Evolutionary conservation across 2,888 invertebrate genomes (phyloP).

Genomic region (Physocephala rufipes): DNA sequence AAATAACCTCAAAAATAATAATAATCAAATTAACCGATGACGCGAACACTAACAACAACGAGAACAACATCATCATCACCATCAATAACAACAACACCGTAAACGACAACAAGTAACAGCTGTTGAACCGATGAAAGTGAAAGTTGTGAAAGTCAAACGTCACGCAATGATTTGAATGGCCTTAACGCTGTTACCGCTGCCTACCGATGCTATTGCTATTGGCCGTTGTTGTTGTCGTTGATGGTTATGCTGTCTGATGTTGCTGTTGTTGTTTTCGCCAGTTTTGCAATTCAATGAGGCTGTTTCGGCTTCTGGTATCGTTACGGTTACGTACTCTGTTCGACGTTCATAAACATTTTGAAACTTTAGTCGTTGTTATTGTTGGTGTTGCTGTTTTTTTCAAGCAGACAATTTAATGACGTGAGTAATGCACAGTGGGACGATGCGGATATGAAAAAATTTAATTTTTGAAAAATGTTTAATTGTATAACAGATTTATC

Average conservation of each 20-base stretch:
- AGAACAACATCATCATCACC: slow-evolving; percentile 45
- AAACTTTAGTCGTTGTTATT: neutral
- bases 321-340: too few species aligned
- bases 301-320: neutral
- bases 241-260: neutral
- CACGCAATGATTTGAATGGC: slow-evolving; percentile 23
- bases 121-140: slow-evolving; percentile 23
- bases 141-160: slow-evolving; percentile 35
- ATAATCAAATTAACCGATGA: too few species aligned
- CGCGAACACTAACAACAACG: slow-evolving; percentile 48
- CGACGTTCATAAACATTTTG: neutral
- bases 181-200: neutral
- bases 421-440: too few species aligned
- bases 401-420: too few species aligned
- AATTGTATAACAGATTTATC: too few species aligned
- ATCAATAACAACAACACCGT: slow-evolving; percentile 46
- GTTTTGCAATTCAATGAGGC: neutral
- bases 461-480: too few species aligned
- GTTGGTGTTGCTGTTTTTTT: neutral
- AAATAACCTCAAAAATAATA: neutral
- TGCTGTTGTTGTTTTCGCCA: neutral
- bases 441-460: too few species aligned
- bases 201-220: too few species aligned
- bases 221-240: slow-evolving; percentile 2
- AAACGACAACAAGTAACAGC: slow-evolving; percentile 34